phyloP scores from a whole-genome alignment of 1,140 invertebrate species.

The Calosoma granatense region DNA sequence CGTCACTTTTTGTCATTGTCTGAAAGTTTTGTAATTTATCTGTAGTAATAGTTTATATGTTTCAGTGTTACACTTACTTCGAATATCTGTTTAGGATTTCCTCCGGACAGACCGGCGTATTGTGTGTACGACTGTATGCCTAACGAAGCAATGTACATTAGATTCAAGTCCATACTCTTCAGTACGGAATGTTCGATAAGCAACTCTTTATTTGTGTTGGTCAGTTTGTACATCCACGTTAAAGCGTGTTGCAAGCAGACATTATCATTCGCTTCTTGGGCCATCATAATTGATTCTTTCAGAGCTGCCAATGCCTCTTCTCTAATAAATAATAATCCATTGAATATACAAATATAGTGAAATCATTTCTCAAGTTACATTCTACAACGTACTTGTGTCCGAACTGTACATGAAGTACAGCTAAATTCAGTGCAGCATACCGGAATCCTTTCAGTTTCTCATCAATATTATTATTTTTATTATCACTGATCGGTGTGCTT shows the following conservation, averaged over 20 bases:
- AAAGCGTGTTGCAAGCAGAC: constrained; percentile 76
- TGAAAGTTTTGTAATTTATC: constrained; percentile 47
- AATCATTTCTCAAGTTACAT: constrained; percentile 6
- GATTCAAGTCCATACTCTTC: constrained; percentile 46
- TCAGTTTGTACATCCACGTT: constrained; percentile 65
- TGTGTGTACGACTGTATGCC: constrained; percentile 52
- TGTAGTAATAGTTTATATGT: constrained; percentile 4
- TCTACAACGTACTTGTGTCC: constrained; percentile 60
- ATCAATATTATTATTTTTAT: constrained; percentile 37
- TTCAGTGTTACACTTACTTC: constrained; percentile 34
- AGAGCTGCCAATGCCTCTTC: constrained; percentile 66
- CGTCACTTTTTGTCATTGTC: constrained; percentile 71
- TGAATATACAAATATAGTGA: constrained; percentile 4
- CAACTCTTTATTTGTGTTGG: constrained; percentile 32
- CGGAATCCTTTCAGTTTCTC: constrained; percentile 67
- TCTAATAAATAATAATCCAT: constrained; percentile 36
- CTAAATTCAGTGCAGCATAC: constrained; percentile 83
- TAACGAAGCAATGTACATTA: constrained; percentile 52
- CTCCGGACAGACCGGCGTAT: constrained; percentile 31
- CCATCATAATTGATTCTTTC: constrained; percentile 73
- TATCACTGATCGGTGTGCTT: constrained; percentile 38
- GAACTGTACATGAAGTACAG: constrained; percentile 77
- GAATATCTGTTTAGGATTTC: constrained; percentile 34
- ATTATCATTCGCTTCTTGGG: constrained; percentile 80
- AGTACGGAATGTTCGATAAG: constrained; percentile 47